Percentiles rank a stretch among this genome's conserved stretches.
Evolutionary conservation across 2,797 vertebrate species (phyloP).

Genomic region (Trachops cirrhosus): DNA sequence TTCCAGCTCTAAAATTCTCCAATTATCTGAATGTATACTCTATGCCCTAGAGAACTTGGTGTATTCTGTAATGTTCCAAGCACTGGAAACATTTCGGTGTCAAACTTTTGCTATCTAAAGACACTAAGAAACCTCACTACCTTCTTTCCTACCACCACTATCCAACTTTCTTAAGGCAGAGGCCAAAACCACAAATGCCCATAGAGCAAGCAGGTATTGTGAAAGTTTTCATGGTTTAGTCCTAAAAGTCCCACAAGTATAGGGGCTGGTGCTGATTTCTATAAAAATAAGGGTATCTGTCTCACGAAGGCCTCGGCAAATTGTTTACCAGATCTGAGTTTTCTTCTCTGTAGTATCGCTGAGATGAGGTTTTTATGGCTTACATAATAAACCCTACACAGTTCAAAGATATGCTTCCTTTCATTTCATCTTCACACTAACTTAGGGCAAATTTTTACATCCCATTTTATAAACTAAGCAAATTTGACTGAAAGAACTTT

Average conservation of each 20-base stretch:
- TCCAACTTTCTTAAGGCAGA: neutral
- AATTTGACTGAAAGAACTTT: neutral
- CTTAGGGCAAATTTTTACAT: neutral
- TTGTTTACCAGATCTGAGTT: neutral
- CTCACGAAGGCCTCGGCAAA: neutral
- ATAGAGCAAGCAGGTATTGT: neutral
- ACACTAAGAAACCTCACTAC: neutral
- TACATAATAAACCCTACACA: neutral
- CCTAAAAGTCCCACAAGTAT: neutral
- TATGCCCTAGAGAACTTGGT: neutral
- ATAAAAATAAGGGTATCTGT: neutral
- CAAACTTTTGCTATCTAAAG: neutral
- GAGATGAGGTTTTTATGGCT: neutral
- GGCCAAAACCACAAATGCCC: neutral
- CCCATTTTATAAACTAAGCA: neutral
- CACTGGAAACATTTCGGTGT: neutral
- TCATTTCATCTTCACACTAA: neutral
- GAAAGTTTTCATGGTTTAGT: neutral
- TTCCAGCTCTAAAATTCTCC: conserved; percentile 52
- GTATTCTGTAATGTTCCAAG: neutral
- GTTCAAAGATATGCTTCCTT: neutral
- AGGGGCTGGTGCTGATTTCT: neutral
- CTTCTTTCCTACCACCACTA: neutral
- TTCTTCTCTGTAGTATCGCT: neutral
- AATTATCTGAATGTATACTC: conserved; percentile 8